Base-by-base conservation (phyloP, 2,797 vertebrate species). In the Scomberomorus guttatus region DNA sequence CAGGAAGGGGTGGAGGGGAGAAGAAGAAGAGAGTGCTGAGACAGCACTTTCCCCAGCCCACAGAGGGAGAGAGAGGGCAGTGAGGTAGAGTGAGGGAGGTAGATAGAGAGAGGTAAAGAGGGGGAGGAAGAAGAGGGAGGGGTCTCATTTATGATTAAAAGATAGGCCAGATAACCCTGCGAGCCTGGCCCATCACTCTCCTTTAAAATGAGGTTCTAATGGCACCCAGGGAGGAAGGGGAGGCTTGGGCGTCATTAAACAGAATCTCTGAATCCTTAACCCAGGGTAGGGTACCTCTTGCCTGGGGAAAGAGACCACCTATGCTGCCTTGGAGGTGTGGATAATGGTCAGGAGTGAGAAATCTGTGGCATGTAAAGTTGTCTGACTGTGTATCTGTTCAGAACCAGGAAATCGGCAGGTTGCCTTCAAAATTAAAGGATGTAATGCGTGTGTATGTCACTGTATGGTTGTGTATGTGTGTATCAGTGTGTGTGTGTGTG, bases 101-200 rank as follows among this genome's bases (percentile, higher is more conserved):
- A 76, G 75, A 42, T 42, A 14, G 39, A 42, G 39, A 42, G 54
- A 83, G 79, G 82, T 69, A 76, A 72, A 69, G 79, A 81, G 59
- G 60, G 74, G 69, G 67, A 79, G 57, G 73, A 77, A 78, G 82
- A 76, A 82, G 83, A 80, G 60, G 89, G 89, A 82, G 83, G 90
- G 82, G 85, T 86, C 87, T 91, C 91, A 89, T 93, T 91, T 91
- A 91, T 90, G 92, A 94, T 93, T 94, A 94, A 94, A 92, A 94
- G 93, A 92, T 88, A 88, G 92, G 60, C 90, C 90, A 90, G 91
- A 94, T 92, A 92, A 91, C 83, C 84, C 87, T 92, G 80, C 60
- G 54, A 91, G 88, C 87, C 81, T 63, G 77, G 86, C 70, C 86
- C 90, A 94, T 95, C 90, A 94, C 84, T 94, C 94, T 94, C 86